Percentiles rank a stretch among this genome's conserved stretches.
Conservation (phyloP, 2,888 invertebrate genomes). For the Cryptocheilus praepositus region DNA sequence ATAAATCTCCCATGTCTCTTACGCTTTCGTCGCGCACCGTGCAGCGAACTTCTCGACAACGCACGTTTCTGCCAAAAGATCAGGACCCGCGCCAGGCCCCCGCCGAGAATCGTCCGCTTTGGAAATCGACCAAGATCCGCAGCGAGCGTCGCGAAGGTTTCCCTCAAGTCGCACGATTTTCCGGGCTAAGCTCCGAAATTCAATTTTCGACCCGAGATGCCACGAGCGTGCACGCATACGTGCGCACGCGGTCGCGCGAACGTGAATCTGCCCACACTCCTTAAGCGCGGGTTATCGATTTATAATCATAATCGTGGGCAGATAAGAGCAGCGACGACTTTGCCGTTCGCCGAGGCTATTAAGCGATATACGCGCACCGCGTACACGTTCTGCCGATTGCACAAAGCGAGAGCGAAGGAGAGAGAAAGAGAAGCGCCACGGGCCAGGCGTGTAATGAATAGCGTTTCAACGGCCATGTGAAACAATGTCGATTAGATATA, state of each 20-base stretch:
- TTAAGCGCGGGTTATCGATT: slow-evolving; percentile 50
- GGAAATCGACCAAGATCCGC: too few relatives aligned
- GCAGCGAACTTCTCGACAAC: too few relatives aligned
- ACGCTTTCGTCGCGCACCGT: too few relatives aligned
- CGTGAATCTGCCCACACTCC: slow-evolving; percentile 37
- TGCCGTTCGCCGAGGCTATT: slow-evolving; percentile 21
- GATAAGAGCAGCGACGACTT: slow-evolving; percentile 41
- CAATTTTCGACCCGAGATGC: background rate
- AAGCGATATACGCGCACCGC: slow-evolving; percentile 14
- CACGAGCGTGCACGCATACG: too few relatives aligned
- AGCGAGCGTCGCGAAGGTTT: too few relatives aligned
- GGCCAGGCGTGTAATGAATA: slow-evolving; percentile 20
- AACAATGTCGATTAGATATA: slow-evolving; percentile 29
- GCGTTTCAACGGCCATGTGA: slow-evolving; percentile 16
- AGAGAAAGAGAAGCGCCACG: background rate
- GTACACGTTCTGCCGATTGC: background rate
- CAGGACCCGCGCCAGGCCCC: too few relatives aligned
- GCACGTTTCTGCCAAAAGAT: too few relatives aligned
- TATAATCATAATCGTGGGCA: slow-evolving; percentile 47
- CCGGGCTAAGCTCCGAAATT: background rate
- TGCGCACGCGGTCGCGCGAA: slow-evolving; percentile 5
- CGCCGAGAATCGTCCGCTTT: too few relatives aligned
- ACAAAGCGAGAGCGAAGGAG: background rate
- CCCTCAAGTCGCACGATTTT: too few relatives aligned
- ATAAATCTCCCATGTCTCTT: too few relatives aligned